Base-by-base conservation (phyloP, 2,888 invertebrate genomes). In the Protodeltote pygarga region DNA sequence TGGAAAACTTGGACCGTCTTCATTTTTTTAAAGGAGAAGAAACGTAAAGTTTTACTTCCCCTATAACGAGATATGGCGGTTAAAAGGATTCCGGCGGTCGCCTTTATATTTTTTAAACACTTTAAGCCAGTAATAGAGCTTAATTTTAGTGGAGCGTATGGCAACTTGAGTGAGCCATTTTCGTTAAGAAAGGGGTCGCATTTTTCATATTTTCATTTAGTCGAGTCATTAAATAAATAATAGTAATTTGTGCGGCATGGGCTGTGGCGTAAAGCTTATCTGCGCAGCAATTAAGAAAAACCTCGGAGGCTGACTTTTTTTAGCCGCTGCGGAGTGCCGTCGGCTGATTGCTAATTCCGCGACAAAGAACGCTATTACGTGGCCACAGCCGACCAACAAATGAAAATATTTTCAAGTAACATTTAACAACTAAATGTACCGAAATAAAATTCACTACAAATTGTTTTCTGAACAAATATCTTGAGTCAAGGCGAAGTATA, bases 281-380 rank as follows among this genome's bases (percentile, higher is more conserved):
- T 84, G 79, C 65, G 74, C 68, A 68, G 79, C 79, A 89, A 90
- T 90, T 89, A 89, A 77, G 85, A 79, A 86, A 83, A 83, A 80
- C 64, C 80, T 77, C 76, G 65, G 74, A 66, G 76, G 77, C 76
- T 72, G 71, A 51, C 40, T 52, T 77, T 82, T 86, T 82, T 77
- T 75, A 69, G 62, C 63, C 53, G 67, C 42, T 46, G 65, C 60
- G 52, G 59, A 60, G 60, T 65, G 70, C 67, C 70, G 79, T 57
- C 71, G 71, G 77, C 83, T 87, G 87, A 89, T 90, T 87, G 85
- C 88, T 87, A 88, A 90, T 89, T 89, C 75, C 74, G 75, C 85
- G 87, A 87, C 87, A 89, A 88, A 87, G 85, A 78, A 81, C 78
- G 77, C 79, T 73, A 85, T 86, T 87, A 84, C 74, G 65, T 75